A percentile compares a stretch with the other conserved stretches of the same genome.
Evolutionary conservation across 2,113 vertebrate species (phyloP).

Genomic region (Hyaena hyaena): DNA sequence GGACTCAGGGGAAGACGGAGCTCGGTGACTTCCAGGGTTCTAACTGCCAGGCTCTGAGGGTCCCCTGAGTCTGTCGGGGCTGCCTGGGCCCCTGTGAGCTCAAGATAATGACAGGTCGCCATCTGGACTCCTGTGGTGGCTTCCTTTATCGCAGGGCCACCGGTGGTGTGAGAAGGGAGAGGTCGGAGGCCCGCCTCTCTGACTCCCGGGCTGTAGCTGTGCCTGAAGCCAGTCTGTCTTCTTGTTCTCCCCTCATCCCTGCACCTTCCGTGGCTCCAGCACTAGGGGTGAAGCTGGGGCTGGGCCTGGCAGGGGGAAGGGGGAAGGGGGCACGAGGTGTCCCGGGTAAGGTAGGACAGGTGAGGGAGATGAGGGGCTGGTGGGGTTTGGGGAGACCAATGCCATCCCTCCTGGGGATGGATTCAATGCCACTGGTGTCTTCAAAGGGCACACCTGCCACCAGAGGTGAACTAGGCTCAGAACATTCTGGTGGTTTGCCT

Average conservation of each 20-base stretch:
- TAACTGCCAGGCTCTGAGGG: not conserved
- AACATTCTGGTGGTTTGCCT: not conserved
- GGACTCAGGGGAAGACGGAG: not conserved
- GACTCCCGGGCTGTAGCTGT: not conserved
- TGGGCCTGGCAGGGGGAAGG: no score
- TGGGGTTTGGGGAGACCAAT: not conserved
- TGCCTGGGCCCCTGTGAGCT: not conserved
- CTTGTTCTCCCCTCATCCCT: not conserved
- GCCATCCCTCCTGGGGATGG: not conserved
- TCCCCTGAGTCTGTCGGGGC: not conserved
- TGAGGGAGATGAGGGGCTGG: not conserved
- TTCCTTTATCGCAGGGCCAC: not conserved
- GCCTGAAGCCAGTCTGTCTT: not conserved
- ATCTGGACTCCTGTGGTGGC: not conserved
- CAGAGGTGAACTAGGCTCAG: not conserved
- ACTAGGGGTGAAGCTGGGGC: not conserved
- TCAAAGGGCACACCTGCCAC: not conserved
- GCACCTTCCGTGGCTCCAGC: not conserved
- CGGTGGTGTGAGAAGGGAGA: not conserved
- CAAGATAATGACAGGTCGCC: not conserved
- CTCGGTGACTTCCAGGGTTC: not conserved
- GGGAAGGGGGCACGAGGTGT: fast-evolving
- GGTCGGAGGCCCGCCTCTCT: not conserved
- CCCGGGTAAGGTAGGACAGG: not conserved
- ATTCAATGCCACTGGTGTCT: not conserved